phyloP scores from a whole-genome alignment of 2,113 vertebrate genomes.

The Otolemur garnettii region DNA sequence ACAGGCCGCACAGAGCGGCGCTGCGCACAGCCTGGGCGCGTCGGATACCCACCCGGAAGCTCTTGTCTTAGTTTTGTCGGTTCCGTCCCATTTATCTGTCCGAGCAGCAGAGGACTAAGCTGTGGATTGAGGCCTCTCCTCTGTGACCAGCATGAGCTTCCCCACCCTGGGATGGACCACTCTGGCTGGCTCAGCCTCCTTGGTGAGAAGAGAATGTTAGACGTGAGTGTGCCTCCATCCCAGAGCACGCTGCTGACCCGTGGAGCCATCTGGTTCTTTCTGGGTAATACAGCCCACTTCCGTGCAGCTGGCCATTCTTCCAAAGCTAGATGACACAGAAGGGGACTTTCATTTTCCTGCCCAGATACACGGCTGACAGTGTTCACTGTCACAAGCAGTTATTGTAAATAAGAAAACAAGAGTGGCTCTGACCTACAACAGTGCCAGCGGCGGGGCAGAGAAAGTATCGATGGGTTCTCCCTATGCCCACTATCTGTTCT shows the following conservation, averaged over 20 bases:
- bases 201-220: neutral
- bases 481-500: neutral
- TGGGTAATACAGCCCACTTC: neutral
- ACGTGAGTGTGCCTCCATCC: neutral
- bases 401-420: neutral
- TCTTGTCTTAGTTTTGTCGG: neutral
- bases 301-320: neutral
- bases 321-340: neutral
- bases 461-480: neutral
- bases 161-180: neutral
- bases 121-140: rapidly evolving
- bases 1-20: neutral
- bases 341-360: neutral
- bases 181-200: neutral
- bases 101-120: neutral
- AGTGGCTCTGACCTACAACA: no score
- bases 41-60: no score
- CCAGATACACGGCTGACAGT: neutral
- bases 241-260: neutral
- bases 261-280: neutral
- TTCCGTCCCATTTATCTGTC: neutral
- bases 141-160: neutral
- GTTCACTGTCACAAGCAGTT: neutral
- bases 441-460: neutral
- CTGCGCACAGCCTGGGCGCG: neutral